Percentiles rank a stretch among this genome's conserved stretches.
phyloP scores from a whole-genome alignment of 53 echinoderm and acorn worm species.

The Paracentrotus lividus region DNA sequence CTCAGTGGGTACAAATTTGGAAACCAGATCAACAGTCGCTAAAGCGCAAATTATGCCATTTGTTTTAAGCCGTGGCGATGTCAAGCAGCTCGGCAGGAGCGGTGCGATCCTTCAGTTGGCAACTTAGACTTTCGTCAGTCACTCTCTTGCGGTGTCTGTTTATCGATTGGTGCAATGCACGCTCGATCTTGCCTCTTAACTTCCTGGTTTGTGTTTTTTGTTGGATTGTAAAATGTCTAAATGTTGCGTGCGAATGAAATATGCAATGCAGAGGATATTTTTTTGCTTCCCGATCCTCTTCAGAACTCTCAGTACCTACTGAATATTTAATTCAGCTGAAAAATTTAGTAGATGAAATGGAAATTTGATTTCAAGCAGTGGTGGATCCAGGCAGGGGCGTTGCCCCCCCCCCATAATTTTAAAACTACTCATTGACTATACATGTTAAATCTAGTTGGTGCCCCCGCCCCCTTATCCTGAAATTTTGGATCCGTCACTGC shows the following conservation, averaged over 20 bases:
- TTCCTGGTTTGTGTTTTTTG: background rate
- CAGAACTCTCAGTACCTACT: too few species aligned
- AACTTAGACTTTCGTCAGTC: background rate
- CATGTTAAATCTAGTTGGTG: too few species aligned
- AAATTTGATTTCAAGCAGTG: too few species aligned
- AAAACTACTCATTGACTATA: too few species aligned
- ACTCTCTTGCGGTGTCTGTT: background rate
- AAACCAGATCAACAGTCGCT: background rate
- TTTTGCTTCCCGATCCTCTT: background rate
- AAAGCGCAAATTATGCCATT: constrained; percentile 70
- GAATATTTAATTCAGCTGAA: too few species aligned
- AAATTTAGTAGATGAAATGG: too few species aligned
- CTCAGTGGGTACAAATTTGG: constrained; percentile 52
- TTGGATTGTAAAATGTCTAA: background rate
- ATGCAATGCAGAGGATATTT: background rate
- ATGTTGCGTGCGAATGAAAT: background rate
- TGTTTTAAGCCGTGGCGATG: constrained; percentile 38
- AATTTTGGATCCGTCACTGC: background rate
- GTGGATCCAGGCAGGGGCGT: too few species aligned
- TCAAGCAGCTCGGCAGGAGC: constrained; percentile 40
- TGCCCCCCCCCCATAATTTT: too few species aligned
- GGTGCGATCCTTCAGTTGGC: background rate
- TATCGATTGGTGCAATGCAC: too few species aligned
- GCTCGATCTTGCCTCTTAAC: background rate
- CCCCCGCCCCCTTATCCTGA: background rate